Evolutionary conservation across 2,113 vertebrate species (phyloP), one percentile per base, ranked within the genome.

Genomic region (Ellobius talpinus): DNA sequence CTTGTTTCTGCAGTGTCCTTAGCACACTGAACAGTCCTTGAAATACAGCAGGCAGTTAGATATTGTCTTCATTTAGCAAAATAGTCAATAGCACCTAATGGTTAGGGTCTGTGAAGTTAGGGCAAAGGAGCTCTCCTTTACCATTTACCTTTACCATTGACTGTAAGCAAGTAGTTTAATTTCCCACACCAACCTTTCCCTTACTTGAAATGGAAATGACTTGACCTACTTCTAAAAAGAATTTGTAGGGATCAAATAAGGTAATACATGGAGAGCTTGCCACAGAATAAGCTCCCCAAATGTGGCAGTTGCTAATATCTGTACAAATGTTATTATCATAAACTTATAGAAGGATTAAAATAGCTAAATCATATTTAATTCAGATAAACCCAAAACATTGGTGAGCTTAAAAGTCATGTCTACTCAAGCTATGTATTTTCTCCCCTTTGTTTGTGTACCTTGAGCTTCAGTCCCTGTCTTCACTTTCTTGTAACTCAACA

Each of bases 371-470:
- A 0, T 58, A 33, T 94, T 78, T 78, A 94, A 82, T 91, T 42
- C 61, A 89, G 94, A 63, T 90, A 88, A 91, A 81, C 84, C 93
- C 39, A 61, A 94, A 93, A 81, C 47, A 90, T 0, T 6, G 13
- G 63, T 89, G 70, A 87, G 61, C 65, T 63, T 84, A 70, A 95
- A 91, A 92, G 61, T 92, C 87, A 36, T 17, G 14, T 74, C 11
- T 89, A 45, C 73, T 89, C 81, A 73, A 45, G 93, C 58, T 61
- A 4, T 9, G 0, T n/a, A 21, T 87, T 84, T 73, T 73, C 19
- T 87, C 39, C 70, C 47, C n/a, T 65, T 87, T 26, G 33, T 36
- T 0, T 45, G 2, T 36, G 19, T 24, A 16, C 50, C 13, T 68
- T 11, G 13, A 1, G 42, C 29, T 61, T 68, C 72, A 11, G 17